Evolutionary conservation across 2,113 vertebrate species (phyloP), one percentile per base, ranked within the genome.

Genomic region (Plectropomus leopardus): DNA sequence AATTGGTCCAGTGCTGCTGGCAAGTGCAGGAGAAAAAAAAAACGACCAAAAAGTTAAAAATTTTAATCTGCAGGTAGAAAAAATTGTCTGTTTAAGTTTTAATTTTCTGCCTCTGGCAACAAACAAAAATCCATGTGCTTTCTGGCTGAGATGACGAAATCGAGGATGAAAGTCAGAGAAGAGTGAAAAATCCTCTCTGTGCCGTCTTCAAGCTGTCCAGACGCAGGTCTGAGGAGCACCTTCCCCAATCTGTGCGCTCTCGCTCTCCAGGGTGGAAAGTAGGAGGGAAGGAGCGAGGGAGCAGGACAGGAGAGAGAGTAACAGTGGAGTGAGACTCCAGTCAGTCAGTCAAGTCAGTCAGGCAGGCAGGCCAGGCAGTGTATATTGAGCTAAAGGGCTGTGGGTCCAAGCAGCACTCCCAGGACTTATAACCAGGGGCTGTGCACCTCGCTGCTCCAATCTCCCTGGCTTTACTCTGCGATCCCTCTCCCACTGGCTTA

Each of bases 181-280:
- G 83, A 75, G 76, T 72, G 53, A 76, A 85, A 86, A 89, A 77
- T 93, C 89, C 90, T 92, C 85, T 88, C 80, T 81, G 87, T 90
- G 93, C 86, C 70, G 88, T 93, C 92, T 92, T 90, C 85, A 72
- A 75, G 79, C 92, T 82, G 90, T 92, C 91, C 92, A 92, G 83
- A 88, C 87, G 89, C 84, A 91, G 92, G 92, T 93, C 94, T 95
- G 93, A 93, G 90, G 89, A 90, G 88, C 92, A 95, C 94, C 95
- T 95, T 95, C 93, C 36, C 88, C 90, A 92, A 93, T 93, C 87
- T 86, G 90, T 86, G 92, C 47, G 81, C 89, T 89, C 91, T 89
- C 83, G 83, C 90, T 91, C 93, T 92, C 89, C 87, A 87, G 90
- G 90, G 89, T 93, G 90, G 92, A 94, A 95, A 95, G 93, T 93